Base-by-base conservation (phyloP, 2,113 vertebrate genomes). In the Labrus mixtus region DNA sequence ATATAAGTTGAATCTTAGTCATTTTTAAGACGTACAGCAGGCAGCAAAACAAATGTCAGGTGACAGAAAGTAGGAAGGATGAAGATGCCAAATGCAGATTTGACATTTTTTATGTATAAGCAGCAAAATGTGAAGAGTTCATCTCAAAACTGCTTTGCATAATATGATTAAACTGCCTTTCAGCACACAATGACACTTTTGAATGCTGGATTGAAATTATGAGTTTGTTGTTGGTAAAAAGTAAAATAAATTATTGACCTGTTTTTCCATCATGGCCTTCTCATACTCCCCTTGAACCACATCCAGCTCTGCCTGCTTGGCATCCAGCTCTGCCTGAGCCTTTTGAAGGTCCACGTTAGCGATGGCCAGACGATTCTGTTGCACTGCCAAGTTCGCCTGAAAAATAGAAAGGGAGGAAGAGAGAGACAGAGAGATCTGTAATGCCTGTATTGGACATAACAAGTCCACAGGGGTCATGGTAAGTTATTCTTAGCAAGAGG, bases 231-330 rank as follows among this genome's bases (percentile, higher is more conserved):
- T 29, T 33, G 4, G 29, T 2, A 61, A 10, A 3, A 36, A n/a
- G 5, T 56, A n/a, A 25, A 45, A 3, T 10, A 23, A 57, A 13
- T 12, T 48, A 5, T n/a, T 48, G 25, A 91, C 88, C 88, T 90
- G 91, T 81, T 92, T 92, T 71, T 91, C 87, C 78, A 80, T 83
- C 89, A 92, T 90, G 59, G 89, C 90, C 55, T 90, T 90, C 59
- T 91, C 90, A 55, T 92, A 91, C 17, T 90, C 87, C 0, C 25
- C 83, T 73, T 88, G 87, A 0, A 90, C 91, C 62, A 88, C 82
- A 80, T 92, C 90, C 76, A 92, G 86, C 78, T 92, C 91, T 10
- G 90, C 83, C 54, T 92, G 90, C 63, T 91, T 92, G 51, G 87
- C 91, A 13, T 92, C 90, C 71, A 92, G 85, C 63, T 92, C 89